Conservation (phyloP, 2,888 invertebrate genomes). For the Meteorus colon region DNA sequence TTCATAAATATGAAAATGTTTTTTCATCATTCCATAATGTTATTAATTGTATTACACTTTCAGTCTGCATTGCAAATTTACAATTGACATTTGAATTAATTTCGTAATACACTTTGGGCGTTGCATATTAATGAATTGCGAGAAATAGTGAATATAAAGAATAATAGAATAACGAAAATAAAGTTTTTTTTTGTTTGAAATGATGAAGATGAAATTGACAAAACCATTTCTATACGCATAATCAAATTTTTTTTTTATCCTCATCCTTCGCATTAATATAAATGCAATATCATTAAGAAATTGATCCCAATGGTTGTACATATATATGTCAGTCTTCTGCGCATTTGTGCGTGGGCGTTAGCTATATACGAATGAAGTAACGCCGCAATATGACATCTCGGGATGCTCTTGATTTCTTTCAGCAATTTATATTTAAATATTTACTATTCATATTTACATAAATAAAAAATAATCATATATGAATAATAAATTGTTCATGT, state of each 20-base stretch:
- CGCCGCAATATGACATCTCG: conserved; percentile 20
- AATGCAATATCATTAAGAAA: conserved; percentile 19
- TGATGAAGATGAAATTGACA: background rate
- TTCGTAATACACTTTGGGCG: conserved; percentile 28
- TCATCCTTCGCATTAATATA: conserved; percentile 18
- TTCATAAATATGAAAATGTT: too few relatives aligned
- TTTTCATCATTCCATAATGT: too few relatives aligned
- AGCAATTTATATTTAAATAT: background rate
- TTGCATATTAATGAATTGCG: conserved; percentile 10
- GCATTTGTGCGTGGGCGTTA: conserved; percentile 22
- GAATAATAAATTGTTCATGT: background rate
- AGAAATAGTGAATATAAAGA: background rate
- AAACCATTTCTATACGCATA: too few relatives aligned
- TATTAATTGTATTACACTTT: too few relatives aligned
- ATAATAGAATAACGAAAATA: background rate
- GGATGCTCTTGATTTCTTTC: conserved; percentile 27
- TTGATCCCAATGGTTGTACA: background rate
- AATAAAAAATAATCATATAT: background rate
- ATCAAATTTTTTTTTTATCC: background rate
- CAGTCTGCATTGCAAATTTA: background rate
- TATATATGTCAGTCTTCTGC: conserved; percentile 10
- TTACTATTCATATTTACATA: background rate
- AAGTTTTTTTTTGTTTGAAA: background rate
- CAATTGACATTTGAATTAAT: conserved; percentile 22
- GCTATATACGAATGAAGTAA: conserved; percentile 26